phyloP scores from a whole-genome alignment of 2,888 invertebrate species.

The Eremobia ochroleuca region DNA sequence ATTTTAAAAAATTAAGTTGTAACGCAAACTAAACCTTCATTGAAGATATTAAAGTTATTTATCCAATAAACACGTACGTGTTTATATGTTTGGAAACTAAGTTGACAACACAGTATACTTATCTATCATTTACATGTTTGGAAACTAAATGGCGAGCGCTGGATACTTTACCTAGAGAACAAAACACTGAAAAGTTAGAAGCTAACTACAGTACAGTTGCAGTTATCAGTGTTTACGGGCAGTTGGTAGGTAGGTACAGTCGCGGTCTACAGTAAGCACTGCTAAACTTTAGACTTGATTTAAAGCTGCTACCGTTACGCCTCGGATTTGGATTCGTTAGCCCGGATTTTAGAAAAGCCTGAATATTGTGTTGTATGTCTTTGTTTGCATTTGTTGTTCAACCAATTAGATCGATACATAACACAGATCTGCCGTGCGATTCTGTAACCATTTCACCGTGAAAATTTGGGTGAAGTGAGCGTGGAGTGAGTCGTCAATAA shows the following conservation, averaged over 20 bases:
- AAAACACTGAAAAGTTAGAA: background rate
- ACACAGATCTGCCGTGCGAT: no score
- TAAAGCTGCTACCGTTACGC: slow-evolving; percentile 3
- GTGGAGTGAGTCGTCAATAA: no score
- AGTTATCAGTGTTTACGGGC: background rate
- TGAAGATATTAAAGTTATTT: background rate
- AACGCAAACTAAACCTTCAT: no score
- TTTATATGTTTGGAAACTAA: background rate
- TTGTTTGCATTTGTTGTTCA: background rate
- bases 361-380: background rate
- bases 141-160: background rate
- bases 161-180: background rate
- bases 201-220: background rate
- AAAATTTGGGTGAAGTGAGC: no score
- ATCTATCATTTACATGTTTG: background rate
- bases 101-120: background rate
- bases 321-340: slow-evolving; percentile 34
- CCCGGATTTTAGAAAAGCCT: slow-evolving; percentile 23
- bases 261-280: background rate
- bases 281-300: slow-evolving; percentile 41
- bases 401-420: background rate
- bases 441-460: no score
- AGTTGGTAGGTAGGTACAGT: background rate
- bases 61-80: background rate
- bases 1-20: no score